These are phyloP conservation scores for Anorthoa munda DNA, from an alignment of 2,888 invertebrate genomes.

Conservation along the genomic window DNA sequence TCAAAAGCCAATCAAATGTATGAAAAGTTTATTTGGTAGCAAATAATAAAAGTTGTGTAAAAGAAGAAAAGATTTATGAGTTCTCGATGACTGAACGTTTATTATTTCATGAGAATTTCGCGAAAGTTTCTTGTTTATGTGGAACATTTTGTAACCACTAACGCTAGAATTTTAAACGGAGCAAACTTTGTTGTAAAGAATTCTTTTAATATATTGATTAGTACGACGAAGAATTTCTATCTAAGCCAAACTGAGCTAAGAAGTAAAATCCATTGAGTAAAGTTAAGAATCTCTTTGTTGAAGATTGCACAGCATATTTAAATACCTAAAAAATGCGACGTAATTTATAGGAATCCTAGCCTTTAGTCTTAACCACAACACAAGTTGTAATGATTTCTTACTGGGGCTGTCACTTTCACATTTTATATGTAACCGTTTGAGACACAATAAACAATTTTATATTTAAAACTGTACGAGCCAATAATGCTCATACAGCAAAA, in stretches of 20 bases:
- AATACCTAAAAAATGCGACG: background rate
- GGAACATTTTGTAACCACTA: slow-evolving; percentile 57
- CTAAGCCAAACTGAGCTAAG: slow-evolving; percentile 7
- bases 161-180: slow-evolving; percentile 53
- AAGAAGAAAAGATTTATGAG: slow-evolving; percentile 73
- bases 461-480: too few relatives aligned
- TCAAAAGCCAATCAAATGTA: slow-evolving; percentile 63
- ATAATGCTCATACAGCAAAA: too few relatives aligned
- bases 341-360: background rate
- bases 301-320: background rate
- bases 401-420: too few relatives aligned
- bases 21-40: slow-evolving; percentile 67
- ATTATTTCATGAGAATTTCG: slow-evolving; percentile 68
- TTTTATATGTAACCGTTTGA: too few relatives aligned
- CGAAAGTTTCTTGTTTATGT: slow-evolving; percentile 66
- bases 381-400: too few relatives aligned
- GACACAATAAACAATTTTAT: too few relatives aligned
- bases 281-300: slow-evolving; percentile 14
- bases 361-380: too few relatives aligned
- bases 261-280: slow-evolving; percentile 5
- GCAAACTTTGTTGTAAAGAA: slow-evolving; percentile 49
- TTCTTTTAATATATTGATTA: slow-evolving; percentile 52
- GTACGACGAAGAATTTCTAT: slow-evolving; percentile 35
- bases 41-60: slow-evolving; percentile 73
- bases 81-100: slow-evolving; percentile 71